These are phyloP conservation scores for Poeciliopsis presidionis DNA, from an alignment of 2,797 vertebrate species.

Conservation along the genomic window DNA sequence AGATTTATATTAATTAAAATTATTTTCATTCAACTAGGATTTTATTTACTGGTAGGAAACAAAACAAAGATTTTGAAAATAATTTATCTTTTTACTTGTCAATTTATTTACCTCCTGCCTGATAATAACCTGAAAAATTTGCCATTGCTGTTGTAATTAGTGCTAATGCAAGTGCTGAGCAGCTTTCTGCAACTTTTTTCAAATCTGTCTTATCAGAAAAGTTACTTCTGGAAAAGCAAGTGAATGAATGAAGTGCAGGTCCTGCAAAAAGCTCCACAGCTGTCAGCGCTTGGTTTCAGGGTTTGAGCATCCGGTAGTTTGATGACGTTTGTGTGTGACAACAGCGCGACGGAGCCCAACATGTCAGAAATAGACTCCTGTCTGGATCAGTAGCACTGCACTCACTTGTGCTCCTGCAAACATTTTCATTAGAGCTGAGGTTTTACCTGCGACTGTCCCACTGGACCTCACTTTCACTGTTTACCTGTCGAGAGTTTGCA, in stretches of 20 bases:
- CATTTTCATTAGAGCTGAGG: background rate
- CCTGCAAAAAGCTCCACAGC: background rate
- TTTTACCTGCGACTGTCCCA: background rate
- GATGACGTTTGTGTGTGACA: background rate
- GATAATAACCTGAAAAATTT: background rate
- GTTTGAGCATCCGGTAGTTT: background rate
- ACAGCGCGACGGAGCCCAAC: background rate
- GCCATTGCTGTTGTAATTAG: background rate
- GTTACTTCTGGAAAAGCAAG: background rate
- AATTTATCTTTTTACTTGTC: background rate
- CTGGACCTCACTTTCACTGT: background rate
- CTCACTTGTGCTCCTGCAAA: background rate
- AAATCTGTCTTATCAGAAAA: background rate
- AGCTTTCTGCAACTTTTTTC: background rate
- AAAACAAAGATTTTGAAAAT: background rate
- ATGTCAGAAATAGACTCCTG: background rate
- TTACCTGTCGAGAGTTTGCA: background rate
- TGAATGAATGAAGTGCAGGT: background rate
- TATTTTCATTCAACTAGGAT: background rate
- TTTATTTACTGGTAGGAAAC: background rate
- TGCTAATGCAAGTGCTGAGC: background rate
- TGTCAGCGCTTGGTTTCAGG: background rate
- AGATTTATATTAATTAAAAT: background rate
- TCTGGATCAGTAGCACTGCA: background rate
- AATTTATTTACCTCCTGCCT: background rate